phyloP scores from a whole-genome alignment of 1,140 invertebrate species.

The Drosophila sp. region DNA sequence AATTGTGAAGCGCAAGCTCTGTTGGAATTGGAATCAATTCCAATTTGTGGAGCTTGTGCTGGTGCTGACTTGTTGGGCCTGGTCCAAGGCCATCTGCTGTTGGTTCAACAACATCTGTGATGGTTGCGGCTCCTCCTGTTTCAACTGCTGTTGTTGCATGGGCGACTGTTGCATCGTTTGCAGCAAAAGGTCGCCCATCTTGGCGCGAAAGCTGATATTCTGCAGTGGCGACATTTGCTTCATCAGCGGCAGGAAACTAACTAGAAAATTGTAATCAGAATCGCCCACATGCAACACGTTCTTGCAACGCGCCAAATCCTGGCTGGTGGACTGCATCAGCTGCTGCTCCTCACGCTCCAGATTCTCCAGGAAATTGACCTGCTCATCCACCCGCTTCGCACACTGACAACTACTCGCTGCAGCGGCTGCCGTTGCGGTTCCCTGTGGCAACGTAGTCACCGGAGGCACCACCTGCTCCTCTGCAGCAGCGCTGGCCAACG shows the following conservation, averaged over 20 bases:
- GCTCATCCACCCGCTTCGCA: conserved; percentile 76
- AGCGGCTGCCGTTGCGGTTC: conserved; percentile 5
- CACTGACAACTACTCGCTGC: conserved; percentile 68
- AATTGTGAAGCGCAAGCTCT: conserved; percentile 6
- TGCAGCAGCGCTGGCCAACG: conserved; percentile 64
- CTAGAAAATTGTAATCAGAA: conserved; percentile 79
- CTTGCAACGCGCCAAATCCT: conserved; percentile 72
- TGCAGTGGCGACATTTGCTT: conserved; percentile 78
- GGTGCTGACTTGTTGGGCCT: conserved; percentile 75
- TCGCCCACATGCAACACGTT: conserved; percentile 73
- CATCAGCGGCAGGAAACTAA: conserved; percentile 80
- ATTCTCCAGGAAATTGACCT: conserved; percentile 72
- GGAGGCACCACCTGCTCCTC: conserved; percentile 49
- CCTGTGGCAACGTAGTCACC: background rate
- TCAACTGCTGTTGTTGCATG: conserved; percentile 35
- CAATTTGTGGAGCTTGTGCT: conserved; percentile 66
- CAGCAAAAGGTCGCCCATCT: conserved; percentile 74
- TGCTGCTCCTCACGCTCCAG: conserved; percentile 76
- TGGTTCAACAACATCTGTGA: conserved; percentile 75
- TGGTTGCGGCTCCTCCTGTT: conserved; percentile 41
- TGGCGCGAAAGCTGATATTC: conserved; percentile 76
- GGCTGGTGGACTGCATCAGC: conserved; percentile 76
- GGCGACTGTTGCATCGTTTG: conserved; percentile 68
- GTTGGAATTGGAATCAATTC: conserved; percentile 38
- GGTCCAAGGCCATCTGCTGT: conserved; percentile 78